These are phyloP conservation scores for Anagyrus pseudococci DNA, from an alignment of 2,888 invertebrate genomes.

Conservation along the genomic window DNA sequence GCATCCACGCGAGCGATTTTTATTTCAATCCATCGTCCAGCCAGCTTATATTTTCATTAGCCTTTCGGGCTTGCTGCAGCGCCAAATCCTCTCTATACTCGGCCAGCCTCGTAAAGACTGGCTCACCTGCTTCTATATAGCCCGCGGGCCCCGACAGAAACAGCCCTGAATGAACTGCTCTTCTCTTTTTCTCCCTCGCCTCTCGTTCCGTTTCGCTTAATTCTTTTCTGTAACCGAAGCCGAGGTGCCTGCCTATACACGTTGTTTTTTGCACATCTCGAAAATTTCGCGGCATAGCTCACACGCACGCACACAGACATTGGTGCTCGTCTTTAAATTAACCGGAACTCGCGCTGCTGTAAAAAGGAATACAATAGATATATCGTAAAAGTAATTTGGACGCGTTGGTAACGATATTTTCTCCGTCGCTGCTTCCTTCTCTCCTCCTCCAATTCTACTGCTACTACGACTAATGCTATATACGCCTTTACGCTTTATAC, in stretches of 20 bases:
- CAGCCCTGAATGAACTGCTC: too few relatives aligned
- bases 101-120: not conserved
- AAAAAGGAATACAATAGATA: constrained; percentile 18
- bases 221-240: constrained; percentile 35
- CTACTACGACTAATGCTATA: not conserved
- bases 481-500: constrained; percentile 15
- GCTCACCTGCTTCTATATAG: constrained; percentile 23
- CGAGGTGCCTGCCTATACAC: constrained; percentile 30
- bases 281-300: constrained; percentile 21
- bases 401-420: constrained; percentile 32
- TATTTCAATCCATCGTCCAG: constrained; percentile 54
- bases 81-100: constrained; percentile 25
- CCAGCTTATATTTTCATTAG: constrained; percentile 61
- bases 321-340: constrained; percentile 35
- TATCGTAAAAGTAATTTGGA: constrained; percentile 35
- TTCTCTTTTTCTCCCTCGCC: not conserved
- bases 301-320: not conserved
- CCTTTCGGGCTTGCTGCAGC: constrained; percentile 44
- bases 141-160: too few relatives aligned
- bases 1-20: too few relatives aligned
- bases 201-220: constrained; percentile 20
- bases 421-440: constrained; percentile 20
- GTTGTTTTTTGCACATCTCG: constrained; percentile 30
- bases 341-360: constrained; percentile 36
- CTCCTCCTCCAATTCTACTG: not conserved